Evolutionary conservation across 2,113 vertebrate species (phyloP).

Genomic region (Notiomystis cincta): DNA sequence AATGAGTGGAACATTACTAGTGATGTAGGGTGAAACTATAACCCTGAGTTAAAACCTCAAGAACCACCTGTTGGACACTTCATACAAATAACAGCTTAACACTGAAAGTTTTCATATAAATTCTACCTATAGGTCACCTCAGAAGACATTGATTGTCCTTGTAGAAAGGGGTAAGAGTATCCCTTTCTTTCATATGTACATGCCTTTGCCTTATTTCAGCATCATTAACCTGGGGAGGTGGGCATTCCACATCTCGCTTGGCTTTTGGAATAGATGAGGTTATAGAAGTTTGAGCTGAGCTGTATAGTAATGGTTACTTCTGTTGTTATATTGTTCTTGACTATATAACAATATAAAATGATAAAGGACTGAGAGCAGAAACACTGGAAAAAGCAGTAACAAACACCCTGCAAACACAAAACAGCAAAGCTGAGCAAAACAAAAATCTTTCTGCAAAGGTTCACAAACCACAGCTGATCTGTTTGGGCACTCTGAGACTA

Average conservation of each 20-base stretch:
- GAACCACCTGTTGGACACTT: background rate
- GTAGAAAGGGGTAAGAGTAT: background rate
- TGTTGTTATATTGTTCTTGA: background rate
- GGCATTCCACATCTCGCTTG: background rate
- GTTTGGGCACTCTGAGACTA: background rate
- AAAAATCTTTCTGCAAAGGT: background rate
- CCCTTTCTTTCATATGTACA: background rate
- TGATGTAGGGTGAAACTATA: background rate
- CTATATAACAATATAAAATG: background rate
- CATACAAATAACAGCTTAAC: background rate
- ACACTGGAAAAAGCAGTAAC: background rate
- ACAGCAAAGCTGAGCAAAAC: background rate
- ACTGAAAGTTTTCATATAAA: background rate
- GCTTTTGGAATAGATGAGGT: background rate
- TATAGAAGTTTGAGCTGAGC: background rate
- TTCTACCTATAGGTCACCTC: background rate
- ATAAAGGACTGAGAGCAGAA: background rate
- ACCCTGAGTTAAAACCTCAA: background rate
- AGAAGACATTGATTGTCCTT: background rate
- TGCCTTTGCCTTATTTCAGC: background rate
- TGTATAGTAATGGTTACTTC: background rate
- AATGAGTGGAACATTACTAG: background rate
- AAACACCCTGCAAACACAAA: background rate
- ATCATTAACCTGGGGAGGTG: background rate
- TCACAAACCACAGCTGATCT: slow-evolving; percentile 23